Conservation (phyloP, 1,140 invertebrate genomes). For the Cydia fagiglandana region DNA sequence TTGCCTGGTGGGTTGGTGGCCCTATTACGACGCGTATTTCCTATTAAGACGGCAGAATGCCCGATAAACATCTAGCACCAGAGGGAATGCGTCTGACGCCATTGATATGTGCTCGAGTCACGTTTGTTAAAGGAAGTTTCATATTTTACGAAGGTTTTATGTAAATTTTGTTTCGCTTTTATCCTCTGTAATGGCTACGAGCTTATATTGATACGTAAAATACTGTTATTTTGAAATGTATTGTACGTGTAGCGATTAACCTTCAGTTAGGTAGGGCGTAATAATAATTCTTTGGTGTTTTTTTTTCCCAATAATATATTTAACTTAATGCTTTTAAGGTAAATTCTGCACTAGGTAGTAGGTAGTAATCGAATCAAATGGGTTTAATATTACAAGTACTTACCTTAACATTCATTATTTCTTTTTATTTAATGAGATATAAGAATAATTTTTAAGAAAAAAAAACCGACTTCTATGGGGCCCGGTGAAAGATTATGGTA, state of each 20-base stretch:
- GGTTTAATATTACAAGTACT: no score
- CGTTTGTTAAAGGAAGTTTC: constrained; percentile 25
- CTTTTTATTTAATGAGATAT: neutral
- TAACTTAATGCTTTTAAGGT: no score
- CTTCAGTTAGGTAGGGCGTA: neutral
- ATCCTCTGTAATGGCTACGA: constrained; percentile 23
- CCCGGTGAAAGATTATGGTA: no score
- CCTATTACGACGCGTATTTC: no score
- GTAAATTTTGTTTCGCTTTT: constrained; percentile 30
- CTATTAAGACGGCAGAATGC: constrained; percentile 20
- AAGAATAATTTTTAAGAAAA: no score
- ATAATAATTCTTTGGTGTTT: neutral
- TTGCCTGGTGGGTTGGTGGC: no score
- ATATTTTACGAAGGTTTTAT: constrained; percentile 32
- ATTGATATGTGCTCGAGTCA: constrained; percentile 22
- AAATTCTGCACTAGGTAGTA: no score
- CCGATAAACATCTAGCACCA: constrained; percentile 24
- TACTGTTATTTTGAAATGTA: constrained; percentile 16
- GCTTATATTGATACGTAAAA: constrained; percentile 11
- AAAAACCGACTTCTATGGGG: no score
- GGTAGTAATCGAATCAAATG: no score
- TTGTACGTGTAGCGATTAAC: neutral
- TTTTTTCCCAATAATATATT: no score
- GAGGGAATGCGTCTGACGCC: constrained; percentile 10
- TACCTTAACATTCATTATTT: no score